phyloP scores from a whole-genome alignment of 2,797 vertebrate species.

The Clarias laeviceps region DNA sequence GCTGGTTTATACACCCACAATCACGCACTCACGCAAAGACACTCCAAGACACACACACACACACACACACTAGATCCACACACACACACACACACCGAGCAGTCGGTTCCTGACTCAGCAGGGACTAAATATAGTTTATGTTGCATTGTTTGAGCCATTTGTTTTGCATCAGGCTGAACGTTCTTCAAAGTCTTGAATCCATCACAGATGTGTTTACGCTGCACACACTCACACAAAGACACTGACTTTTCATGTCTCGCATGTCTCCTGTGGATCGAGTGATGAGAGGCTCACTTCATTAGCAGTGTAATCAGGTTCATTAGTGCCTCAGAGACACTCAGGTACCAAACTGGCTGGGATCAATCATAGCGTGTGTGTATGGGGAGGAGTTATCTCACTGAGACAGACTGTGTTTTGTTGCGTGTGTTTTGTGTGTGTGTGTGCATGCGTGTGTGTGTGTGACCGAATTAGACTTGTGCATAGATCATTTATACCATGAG shows the following conservation, averaged over 20 bases:
- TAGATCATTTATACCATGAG: slow-evolving; percentile 5
- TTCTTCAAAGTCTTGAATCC: neutral
- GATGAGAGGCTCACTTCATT: slow-evolving; percentile 80
- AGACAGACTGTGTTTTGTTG: slow-evolving; percentile 62
- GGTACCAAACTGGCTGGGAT: slow-evolving; percentile 77
- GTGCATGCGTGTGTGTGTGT: neutral
- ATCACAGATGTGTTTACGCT: slow-evolving; percentile 10
- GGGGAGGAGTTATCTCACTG: slow-evolving; percentile 70
- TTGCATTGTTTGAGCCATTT: slow-evolving; percentile 65
- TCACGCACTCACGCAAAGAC: slow-evolving; percentile 29
- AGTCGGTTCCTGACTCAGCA: slow-evolving; percentile 63
- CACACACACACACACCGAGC: neutral
- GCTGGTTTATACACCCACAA: slow-evolving; percentile 51
- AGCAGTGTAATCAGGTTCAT: slow-evolving; percentile 83
- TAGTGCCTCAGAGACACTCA: slow-evolving; percentile 80
- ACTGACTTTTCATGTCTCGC: slow-evolving; percentile 32
- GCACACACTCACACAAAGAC: slow-evolving; percentile 22
- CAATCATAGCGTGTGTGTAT: slow-evolving; percentile 71
- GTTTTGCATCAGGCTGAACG: slow-evolving; percentile 24
- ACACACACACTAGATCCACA: slow-evolving; percentile 14
- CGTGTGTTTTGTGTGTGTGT: neutral
- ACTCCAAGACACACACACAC: neutral
- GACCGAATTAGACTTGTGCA: neutral
- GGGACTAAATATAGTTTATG: slow-evolving; percentile 62
- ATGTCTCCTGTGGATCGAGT: slow-evolving; percentile 47